Percentiles rank a stretch among this genome's conserved stretches.
phyloP scores from a whole-genome alignment of 64 coral and sea anemone species.

The Acropora yongei region DNA sequence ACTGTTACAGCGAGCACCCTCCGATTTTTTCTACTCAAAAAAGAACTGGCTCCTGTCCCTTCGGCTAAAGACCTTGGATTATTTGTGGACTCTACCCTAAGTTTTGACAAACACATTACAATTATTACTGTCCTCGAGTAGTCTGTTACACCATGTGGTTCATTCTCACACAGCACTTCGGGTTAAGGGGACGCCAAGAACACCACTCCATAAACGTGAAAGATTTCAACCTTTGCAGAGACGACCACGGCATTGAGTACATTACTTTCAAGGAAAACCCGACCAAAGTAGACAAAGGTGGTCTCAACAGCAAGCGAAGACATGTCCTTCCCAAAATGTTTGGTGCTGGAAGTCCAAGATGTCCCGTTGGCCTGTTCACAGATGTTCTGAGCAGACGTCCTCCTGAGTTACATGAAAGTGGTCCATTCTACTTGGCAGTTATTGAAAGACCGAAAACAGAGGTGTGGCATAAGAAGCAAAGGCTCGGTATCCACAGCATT shows the following conservation, averaged over 20 bases:
- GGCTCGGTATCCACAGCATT: slow-evolving; percentile 48
- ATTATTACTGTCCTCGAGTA: too few species aligned
- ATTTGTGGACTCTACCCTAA: too few species aligned
- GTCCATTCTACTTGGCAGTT: not conserved
- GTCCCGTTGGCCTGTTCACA: slow-evolving; percentile 35
- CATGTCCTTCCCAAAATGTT: slow-evolving; percentile 36
- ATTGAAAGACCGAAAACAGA: not conserved
- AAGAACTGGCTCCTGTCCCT: too few species aligned
- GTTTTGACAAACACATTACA: too few species aligned
- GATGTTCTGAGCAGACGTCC: slow-evolving; percentile 12
- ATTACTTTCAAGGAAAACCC: slow-evolving; percentile 36
- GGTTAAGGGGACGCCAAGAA: slow-evolving; percentile 35
- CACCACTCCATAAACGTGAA: slow-evolving; percentile 37
- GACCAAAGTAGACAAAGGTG: slow-evolving; percentile 26
- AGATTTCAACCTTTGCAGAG: slow-evolving; percentile 39
- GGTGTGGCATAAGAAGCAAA: slow-evolving; percentile 45
- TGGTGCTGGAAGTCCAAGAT: slow-evolving; percentile 12
- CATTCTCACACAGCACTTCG: slow-evolving; percentile 32
- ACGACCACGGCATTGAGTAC: slow-evolving; percentile 43
- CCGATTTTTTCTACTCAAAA: too few species aligned
- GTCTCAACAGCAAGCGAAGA: slow-evolving; percentile 10
- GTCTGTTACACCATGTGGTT: slow-evolving; percentile 23
- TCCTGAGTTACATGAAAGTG: slow-evolving; percentile 2
- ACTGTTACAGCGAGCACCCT: too few species aligned
- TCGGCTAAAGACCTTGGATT: too few species aligned